Conservation (phyloP, 2,113 vertebrate genomes). For the Acanthochromis polyacanthus region DNA sequence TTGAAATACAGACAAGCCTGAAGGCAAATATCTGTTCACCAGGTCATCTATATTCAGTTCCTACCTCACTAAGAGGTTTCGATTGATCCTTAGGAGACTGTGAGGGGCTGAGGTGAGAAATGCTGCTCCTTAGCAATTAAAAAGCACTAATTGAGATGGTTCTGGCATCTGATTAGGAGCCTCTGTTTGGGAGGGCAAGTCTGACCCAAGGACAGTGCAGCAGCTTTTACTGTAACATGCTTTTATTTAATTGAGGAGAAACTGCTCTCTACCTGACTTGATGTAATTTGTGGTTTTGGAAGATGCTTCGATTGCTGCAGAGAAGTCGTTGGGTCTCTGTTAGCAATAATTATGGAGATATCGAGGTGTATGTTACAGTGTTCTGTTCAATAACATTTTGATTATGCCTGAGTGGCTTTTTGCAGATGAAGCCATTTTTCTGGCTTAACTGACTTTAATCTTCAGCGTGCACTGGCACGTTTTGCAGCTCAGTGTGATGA, state of each 20-base stretch:
- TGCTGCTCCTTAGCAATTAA: conserved; percentile 27
- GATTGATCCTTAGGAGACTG: conserved; percentile 43
- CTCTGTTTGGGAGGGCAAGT: conserved; percentile 22
- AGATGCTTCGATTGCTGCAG: neutral
- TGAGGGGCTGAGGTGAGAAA: conserved; percentile 19
- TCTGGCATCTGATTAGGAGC: conserved; percentile 27
- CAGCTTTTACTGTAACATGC: conserved; percentile 12
- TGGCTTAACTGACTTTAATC: conserved; percentile 15
- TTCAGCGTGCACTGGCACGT: neutral
- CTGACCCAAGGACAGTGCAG: neutral
- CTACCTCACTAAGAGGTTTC: conserved; percentile 18
- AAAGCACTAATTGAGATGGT: conserved; percentile 18
- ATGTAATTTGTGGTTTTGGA: conserved; percentile 15
- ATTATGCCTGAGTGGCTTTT: conserved; percentile 1
- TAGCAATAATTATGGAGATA: neutral
- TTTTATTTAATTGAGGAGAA: conserved; percentile 4
- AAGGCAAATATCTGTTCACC: conserved; percentile 30
- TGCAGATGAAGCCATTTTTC: conserved; percentile 34
- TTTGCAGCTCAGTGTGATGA: neutral
- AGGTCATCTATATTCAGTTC: conserved; percentile 40
- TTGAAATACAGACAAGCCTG: conserved; percentile 28
- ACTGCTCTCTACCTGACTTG: neutral
- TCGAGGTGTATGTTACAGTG: neutral
- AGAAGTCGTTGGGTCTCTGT: neutral
- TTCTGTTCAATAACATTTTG: neutral